These are phyloP conservation scores for Pangasianodon hypophthalmus DNA, from an alignment of 2,113 vertebrate species.

Conservation along the genomic window DNA sequence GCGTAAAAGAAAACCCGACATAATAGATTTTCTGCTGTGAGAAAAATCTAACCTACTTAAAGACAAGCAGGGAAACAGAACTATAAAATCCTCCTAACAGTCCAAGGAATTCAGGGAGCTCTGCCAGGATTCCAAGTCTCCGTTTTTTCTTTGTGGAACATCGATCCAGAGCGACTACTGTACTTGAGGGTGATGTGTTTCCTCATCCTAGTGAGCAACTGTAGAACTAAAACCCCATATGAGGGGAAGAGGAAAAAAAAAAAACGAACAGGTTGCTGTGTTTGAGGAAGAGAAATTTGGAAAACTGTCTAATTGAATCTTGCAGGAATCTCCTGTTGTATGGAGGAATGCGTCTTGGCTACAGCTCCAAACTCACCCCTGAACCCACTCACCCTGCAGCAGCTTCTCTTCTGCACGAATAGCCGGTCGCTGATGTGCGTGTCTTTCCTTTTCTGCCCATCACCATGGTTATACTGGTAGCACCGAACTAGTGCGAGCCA, in stretches of 20 bases:
- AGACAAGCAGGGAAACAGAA: constrained; percentile 20
- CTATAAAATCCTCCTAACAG: constrained; percentile 15
- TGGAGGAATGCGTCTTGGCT: constrained; percentile 34
- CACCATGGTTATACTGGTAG: not conserved
- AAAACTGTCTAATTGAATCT: constrained; percentile 33
- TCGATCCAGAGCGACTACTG: constrained; percentile 39
- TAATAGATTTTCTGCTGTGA: not conserved
- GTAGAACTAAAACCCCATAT: constrained; percentile 32
- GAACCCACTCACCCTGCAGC: constrained; percentile 1
- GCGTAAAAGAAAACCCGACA: not conserved
- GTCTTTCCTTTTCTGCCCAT: not conserved
- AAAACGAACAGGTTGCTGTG: not conserved
- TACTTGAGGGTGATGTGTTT: constrained; percentile 4
- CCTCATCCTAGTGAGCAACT: constrained; percentile 43
- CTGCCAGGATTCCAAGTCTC: constrained; percentile 41
- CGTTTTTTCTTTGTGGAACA: constrained; percentile 21
- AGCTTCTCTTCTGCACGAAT: not conserved
- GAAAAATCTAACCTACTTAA: constrained; percentile 23
- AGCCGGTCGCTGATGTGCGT: not conserved
- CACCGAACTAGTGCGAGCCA: not conserved
- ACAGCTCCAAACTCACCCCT: not conserved
- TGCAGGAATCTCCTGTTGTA: constrained; percentile 31
- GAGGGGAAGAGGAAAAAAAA: constrained; percentile 12
- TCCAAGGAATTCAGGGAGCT: constrained; percentile 47
- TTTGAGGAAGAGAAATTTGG: constrained; percentile 2